Conservation (phyloP, 2,113 vertebrate species). For the Chroicocephalus ridibundus region DNA sequence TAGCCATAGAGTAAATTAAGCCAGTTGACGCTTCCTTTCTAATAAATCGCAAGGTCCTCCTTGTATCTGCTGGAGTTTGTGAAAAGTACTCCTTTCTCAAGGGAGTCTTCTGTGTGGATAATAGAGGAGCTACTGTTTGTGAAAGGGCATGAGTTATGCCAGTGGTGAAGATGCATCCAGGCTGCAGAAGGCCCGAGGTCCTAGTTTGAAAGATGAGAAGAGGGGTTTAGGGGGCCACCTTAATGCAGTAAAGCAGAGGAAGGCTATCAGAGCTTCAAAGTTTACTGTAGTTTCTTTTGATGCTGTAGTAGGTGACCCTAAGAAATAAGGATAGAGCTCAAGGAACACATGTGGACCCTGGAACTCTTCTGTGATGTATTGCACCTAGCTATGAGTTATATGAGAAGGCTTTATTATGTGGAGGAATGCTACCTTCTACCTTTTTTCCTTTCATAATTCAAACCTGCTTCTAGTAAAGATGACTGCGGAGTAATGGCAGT, state of each 20-base stretch:
- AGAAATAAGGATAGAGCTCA: background rate
- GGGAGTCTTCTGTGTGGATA: background rate
- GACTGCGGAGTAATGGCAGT: background rate
- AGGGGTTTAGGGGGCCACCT: accelerated
- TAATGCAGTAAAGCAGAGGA: background rate
- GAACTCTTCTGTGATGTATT: background rate
- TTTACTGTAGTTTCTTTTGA: background rate
- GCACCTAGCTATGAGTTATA: background rate
- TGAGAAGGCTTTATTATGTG: background rate
- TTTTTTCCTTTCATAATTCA: background rate
- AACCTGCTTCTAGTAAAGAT: background rate
- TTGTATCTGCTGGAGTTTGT: background rate
- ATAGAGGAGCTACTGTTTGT: background rate
- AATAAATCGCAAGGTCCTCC: background rate
- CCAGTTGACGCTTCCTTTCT: background rate
- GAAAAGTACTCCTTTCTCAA: background rate
- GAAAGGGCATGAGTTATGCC: background rate
- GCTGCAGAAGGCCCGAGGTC: background rate
- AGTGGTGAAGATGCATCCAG: background rate
- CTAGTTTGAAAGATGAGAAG: background rate
- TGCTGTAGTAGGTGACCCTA: background rate
- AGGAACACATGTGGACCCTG: background rate
- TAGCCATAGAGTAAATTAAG: background rate
- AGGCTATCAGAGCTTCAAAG: background rate
- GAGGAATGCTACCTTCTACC: background rate